A percentile compares a stretch with the other conserved stretches of the same genome.
Evolutionary conservation across 1,140 invertebrate species (phyloP).

Genomic region (Antheraea pernyi): DNA sequence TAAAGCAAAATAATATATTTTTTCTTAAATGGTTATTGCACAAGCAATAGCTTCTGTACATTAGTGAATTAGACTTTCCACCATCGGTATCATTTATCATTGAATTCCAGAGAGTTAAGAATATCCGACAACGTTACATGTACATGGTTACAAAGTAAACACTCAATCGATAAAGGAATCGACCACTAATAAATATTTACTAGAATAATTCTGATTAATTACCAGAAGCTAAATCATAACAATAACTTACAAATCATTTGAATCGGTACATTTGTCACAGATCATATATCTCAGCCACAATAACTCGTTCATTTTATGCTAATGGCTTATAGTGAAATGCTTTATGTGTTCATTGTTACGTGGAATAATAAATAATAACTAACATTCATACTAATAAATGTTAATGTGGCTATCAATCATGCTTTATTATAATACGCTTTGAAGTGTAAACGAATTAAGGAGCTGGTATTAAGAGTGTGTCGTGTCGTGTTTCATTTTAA

Average conservation of each 20-base stretch:
- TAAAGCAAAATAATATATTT: too few relatives aligned
- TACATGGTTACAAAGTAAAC: neutral
- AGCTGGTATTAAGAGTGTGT: slow-evolving; percentile 16
- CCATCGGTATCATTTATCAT: too few relatives aligned
- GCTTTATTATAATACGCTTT: slow-evolving; percentile 4
- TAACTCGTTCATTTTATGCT: slow-evolving; percentile 57
- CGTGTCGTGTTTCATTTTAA: too few relatives aligned
- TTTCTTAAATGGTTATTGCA: too few relatives aligned
- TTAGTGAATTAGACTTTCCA: too few relatives aligned
- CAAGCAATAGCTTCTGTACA: too few relatives aligned
- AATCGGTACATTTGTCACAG: slow-evolving; percentile 31
- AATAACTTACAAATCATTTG: slow-evolving; percentile 5
- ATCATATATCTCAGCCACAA: slow-evolving; percentile 29
- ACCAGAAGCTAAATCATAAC: slow-evolving; percentile 1
- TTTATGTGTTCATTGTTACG: slow-evolving; percentile 71
- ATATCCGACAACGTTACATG: neutral
- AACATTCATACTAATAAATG: slow-evolving; percentile 6
- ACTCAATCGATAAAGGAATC: neutral
- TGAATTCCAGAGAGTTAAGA: neutral
- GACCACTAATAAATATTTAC: neutral
- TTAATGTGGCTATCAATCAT: neutral
- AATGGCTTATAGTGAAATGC: slow-evolving; percentile 68
- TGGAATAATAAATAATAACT: slow-evolving; percentile 64
- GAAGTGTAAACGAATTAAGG: neutral
- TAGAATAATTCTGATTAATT: neutral